A percentile compares a stretch with the other conserved stretches of the same genome.
Evolutionary conservation across 53 echinoderm and acorn worm genomes (phyloP).

Genomic region (Crossaster papposus): DNA sequence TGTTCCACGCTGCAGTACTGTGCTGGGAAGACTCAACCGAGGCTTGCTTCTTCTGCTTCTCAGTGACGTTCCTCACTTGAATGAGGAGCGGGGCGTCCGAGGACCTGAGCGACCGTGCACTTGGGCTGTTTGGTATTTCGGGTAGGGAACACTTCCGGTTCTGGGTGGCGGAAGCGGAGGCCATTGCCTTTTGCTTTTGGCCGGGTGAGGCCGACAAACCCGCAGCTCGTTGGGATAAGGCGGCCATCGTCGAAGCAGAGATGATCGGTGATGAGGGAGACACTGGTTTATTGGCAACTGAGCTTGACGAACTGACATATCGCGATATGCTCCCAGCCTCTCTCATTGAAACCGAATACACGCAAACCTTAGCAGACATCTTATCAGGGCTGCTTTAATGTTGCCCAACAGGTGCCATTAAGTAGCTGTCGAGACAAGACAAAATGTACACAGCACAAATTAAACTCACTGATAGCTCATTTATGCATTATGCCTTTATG

Average conservation of each 20-base stretch:
- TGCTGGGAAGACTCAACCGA: too few species aligned
- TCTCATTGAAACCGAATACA: background rate
- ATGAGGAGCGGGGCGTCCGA: conserved; percentile 5
- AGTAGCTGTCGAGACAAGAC: background rate
- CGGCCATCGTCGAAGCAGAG: conserved; percentile 27
- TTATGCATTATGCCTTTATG: background rate
- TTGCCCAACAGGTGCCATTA: background rate
- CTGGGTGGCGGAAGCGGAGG: background rate
- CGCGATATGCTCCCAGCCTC: conserved; percentile 15
- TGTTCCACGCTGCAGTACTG: background rate
- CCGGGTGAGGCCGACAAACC: background rate
- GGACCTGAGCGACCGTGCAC: conserved; percentile 12
- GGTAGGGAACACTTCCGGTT: conserved; percentile 33
- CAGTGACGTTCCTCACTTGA: background rate
- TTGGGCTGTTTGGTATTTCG: conserved; percentile 50
- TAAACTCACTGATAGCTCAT: background rate
- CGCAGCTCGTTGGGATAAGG: conserved; percentile 8
- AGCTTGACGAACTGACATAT: conserved; percentile 37
- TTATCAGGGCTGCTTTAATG: background rate
- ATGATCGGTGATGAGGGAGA: conserved; percentile 19
- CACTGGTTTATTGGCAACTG: background rate
- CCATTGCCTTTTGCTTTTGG: background rate
- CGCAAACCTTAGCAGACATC: conserved; percentile 39
- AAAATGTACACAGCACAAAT: background rate
- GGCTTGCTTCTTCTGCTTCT: background rate